Conservation (phyloP, 2,888 invertebrate genomes). For the Eurytoma californica region DNA sequence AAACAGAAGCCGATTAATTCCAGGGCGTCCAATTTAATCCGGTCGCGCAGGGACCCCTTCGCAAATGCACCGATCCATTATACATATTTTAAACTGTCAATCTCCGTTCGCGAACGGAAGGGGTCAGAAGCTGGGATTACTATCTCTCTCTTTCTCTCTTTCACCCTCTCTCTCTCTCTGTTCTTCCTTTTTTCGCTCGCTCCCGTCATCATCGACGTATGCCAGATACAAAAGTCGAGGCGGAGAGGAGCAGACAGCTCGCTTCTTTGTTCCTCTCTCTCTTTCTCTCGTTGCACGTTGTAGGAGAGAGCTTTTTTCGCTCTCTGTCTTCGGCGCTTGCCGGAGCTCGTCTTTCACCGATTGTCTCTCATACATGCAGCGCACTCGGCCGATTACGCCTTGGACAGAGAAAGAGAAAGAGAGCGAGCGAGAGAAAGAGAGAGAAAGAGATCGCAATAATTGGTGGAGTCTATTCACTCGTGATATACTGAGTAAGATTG, state of each 20-base stretch:
- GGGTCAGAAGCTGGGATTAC: slow-evolving; percentile 63
- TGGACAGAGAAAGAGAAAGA: slow-evolving; percentile 23
- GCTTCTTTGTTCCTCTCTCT: slow-evolving; percentile 34
- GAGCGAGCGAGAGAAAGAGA: slow-evolving; percentile 22
- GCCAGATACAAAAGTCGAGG: slow-evolving; percentile 39
- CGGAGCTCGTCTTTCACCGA: slow-evolving; percentile 45
- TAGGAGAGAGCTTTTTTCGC: background rate
- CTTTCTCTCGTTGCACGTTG: slow-evolving; percentile 9
- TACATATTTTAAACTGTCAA: slow-evolving; percentile 76
- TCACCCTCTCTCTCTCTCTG: slow-evolving; percentile 32
- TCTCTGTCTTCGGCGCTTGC: slow-evolving; percentile 50
- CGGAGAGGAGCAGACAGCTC: slow-evolving; percentile 17
- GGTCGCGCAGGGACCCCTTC: slow-evolving; percentile 53
- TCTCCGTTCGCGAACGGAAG: slow-evolving; percentile 65
- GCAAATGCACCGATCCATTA: slow-evolving; percentile 65
- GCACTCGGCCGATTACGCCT: slow-evolving; percentile 48
- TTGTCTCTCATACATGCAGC: slow-evolving; percentile 49
- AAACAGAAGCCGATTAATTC: slow-evolving; percentile 75
- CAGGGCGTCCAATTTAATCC: slow-evolving; percentile 73
- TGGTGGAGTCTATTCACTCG: slow-evolving; percentile 55
- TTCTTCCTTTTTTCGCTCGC: slow-evolving; percentile 11
- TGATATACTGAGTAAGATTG: slow-evolving; percentile 55
- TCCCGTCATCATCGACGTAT: background rate
- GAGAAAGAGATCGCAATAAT: slow-evolving; percentile 54
- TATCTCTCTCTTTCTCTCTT: slow-evolving; percentile 58